Evolutionary conservation across 2,888 invertebrate species (phyloP), one percentile per base, ranked within the genome.

Genomic region (Clistopyga incitator): DNA sequence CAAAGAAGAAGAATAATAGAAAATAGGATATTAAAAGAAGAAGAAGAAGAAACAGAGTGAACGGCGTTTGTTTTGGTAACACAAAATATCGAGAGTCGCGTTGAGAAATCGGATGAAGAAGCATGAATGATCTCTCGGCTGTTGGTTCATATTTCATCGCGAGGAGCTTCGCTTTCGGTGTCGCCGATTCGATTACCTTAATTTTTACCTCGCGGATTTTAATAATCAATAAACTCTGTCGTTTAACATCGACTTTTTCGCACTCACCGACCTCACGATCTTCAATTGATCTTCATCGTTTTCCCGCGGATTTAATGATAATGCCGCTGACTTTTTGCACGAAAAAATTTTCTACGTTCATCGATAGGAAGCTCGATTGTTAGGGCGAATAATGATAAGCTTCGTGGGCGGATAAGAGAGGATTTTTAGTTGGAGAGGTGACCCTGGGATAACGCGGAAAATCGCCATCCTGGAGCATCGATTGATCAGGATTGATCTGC

Each of bases 401-500:
- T 25, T 10, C 13, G 59, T 29, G 3, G 29, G 25, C 2, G 61
- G 38, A 20, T 61, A 38, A 38, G n/a, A 29, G 13, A 6, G 42
- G 42, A 6, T 56, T 56, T 56, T 3, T 29, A n/a, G 2, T 23
- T 23, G 11, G 23, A 61, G 29, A n/a, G 38, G 20, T 29, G n/a
- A 29, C 56, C 56, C 15, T n/a, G 25, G 25, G 23, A 23, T 3
- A 1, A 34, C 6, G 34, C 1, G 2, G 10, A n/a, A 56, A 18
- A 15, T 61, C 61, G 6, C 18, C 61, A 61, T 61, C 61, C 61
- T 61, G 61, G 61, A 61, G 61, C 61, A n/a, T 61, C 61, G 61
- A 29, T 34, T 61, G 61, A 61, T 61, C 61, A 78, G 81, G 67
- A 84, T 84, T 75, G 84, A 81, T 71, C 56, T 75, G 72, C 10